Base-by-base conservation (phyloP, 2,113 vertebrate species). In the Oxygymnocypris stewartii region DNA sequence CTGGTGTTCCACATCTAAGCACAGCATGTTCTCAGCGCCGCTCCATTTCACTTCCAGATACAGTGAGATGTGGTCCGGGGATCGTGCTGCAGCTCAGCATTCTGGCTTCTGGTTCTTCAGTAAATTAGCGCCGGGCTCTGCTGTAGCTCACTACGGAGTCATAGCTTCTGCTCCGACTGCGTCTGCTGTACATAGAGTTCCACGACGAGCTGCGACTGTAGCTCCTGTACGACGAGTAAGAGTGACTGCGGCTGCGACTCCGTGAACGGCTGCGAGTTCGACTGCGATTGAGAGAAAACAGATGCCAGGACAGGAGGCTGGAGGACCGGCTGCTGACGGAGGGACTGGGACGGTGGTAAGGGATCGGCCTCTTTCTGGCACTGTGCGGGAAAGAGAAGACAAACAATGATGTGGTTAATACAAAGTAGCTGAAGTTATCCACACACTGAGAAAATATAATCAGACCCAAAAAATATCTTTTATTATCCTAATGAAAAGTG, bases 321-420 rank as follows among this genome's bases (percentile, higher is more conserved):
- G 91, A 7, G 79, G 92, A 93, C 0, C 93, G 93, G 74, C 94
- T 95, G 85, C 92, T 96, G 3, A 97, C 96, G 0, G 96, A 97
- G 0, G 98, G 98, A 81, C 97, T 99, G 87, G 96, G 98, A 4
- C 98, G 93, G 93, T 98, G 97, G 90, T 99, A 99, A 6, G 98
- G 98, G 90, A 99, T 96, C 75, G 98, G 98, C 23, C 98, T 96
- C 85, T 99, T 99, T 89, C 98, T 96, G 90, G 98, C 98, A 88
- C 98, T 99, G 95, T 0, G 13, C 87, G 85, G 82, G 91, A 8
- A 40, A 31, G 85, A 82, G 47, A 47, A 47, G 25, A 25, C 13
- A 57, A 69, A 77, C 11, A 59, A 59, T 59, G 54, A 14, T 16
- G 16, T 18, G 5, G n/a, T 54, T 18, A 54, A 54, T 18, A 18